Conservation (phyloP, 2,888 invertebrate genomes). For the Synergus gifuensis region DNA sequence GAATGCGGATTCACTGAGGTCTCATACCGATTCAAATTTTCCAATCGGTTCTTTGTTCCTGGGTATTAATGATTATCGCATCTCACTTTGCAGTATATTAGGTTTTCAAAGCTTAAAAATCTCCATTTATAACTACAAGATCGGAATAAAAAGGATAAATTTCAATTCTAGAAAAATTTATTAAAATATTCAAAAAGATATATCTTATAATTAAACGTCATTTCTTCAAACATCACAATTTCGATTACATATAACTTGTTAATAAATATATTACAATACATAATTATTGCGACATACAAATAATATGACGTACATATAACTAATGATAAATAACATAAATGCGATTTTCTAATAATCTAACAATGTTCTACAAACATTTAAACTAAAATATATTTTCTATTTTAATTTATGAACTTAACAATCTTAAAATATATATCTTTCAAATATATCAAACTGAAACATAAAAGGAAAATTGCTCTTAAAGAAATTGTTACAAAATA, state of each 20-base stretch:
- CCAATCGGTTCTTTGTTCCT: too few relatives aligned
- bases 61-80: too few relatives aligned
- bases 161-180: conserved; percentile 3
- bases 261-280: background rate
- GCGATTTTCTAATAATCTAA: background rate
- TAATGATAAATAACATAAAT: background rate
- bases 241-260: background rate
- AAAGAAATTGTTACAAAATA: background rate
- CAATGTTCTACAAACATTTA: background rate
- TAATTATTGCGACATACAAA: background rate
- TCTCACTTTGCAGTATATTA: too few relatives aligned
- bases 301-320: background rate
- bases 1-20: too few relatives aligned
- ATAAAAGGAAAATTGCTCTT: background rate
- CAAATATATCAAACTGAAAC: background rate
- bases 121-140: background rate
- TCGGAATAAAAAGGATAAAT: background rate
- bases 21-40: too few relatives aligned
- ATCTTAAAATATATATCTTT: background rate
- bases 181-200: background rate
- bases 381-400: background rate
- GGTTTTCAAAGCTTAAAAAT: too few relatives aligned
- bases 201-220: background rate
- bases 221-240: background rate
- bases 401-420: background rate